Conservation (phyloP, 30 jellyfish, hydroid and myxozoan species). For the Sanderia malayensis region DNA sequence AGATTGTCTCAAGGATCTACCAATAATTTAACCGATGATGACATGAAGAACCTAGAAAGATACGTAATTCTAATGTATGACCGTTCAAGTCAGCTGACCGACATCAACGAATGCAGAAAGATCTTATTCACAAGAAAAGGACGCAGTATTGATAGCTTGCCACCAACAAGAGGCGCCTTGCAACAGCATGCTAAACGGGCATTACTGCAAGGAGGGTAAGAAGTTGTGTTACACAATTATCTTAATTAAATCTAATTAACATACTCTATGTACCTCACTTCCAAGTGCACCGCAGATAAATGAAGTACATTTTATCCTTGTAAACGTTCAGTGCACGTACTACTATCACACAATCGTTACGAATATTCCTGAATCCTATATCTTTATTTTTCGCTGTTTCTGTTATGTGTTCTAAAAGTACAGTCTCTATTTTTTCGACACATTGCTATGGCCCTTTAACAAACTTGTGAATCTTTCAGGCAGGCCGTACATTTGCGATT, state of each 20-base stretch:
- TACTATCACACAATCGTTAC: background rate
- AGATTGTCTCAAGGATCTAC: conserved; percentile 24
- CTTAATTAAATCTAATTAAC: background rate
- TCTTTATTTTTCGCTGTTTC: background rate
- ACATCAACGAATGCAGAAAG: conserved; percentile 25
- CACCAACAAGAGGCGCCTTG: conserved; percentile 43
- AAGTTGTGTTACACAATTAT: background rate
- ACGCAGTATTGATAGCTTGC: conserved; percentile 33
- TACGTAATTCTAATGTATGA: conserved; percentile 36
- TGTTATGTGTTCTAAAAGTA: conserved; percentile 1
- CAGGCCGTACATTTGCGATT: conserved; percentile 6
- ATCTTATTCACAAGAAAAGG: conserved; percentile 43
- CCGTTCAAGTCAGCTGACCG: conserved; percentile 33
- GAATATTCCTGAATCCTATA: background rate
- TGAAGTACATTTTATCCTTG: background rate
- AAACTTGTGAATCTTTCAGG: background rate
- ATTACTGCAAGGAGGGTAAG: conserved; percentile 41
- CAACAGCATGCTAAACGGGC: conserved; percentile 36
- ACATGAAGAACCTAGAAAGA: conserved; percentile 19
- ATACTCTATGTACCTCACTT: background rate
- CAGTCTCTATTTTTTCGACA: background rate
- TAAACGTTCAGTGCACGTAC: conserved; percentile 3
- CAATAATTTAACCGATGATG: conserved; percentile 6
- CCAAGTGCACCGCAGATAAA: background rate
- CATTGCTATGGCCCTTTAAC: conserved; percentile 4